Conservation (phyloP, 92 coral and sea anemone species). For the Zoanthus gigantus region DNA sequence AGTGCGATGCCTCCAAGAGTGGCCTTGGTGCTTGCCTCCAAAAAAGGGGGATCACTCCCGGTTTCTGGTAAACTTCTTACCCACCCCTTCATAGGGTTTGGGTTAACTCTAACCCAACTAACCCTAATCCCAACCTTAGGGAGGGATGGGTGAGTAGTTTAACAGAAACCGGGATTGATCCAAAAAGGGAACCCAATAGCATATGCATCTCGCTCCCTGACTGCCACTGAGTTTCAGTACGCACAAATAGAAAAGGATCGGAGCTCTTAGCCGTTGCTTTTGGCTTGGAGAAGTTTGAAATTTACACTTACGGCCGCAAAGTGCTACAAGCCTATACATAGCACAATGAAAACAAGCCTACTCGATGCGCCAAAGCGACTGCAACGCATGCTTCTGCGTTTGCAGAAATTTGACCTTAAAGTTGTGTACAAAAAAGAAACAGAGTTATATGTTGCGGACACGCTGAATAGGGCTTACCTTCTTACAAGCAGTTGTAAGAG, state of each 20-base stretch:
- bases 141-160: no score
- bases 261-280: neutral
- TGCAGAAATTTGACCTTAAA: constrained; percentile 49
- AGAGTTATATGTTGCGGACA: constrained; percentile 18
- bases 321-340: neutral
- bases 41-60: neutral
- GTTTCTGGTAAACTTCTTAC: no score
- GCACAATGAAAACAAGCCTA: neutral
- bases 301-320: neutral
- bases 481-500: neutral
- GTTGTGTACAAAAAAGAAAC: constrained; percentile 28
- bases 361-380: neutral
- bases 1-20: constrained; percentile 52
- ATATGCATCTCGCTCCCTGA: neutral
- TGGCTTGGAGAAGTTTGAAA: neutral
- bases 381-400: neutral
- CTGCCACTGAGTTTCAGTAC: constrained; percentile 45
- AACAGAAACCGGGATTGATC: no score
- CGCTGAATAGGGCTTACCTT: constrained; percentile 49
- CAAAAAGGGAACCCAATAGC: neutral
- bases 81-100: no score
- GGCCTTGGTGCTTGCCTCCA: neutral
- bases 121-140: no score
- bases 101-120: no score
- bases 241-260: neutral